These are phyloP conservation scores for Antennarius striatus DNA, from an alignment of 2,113 vertebrate species.

Conservation along the genomic window DNA sequence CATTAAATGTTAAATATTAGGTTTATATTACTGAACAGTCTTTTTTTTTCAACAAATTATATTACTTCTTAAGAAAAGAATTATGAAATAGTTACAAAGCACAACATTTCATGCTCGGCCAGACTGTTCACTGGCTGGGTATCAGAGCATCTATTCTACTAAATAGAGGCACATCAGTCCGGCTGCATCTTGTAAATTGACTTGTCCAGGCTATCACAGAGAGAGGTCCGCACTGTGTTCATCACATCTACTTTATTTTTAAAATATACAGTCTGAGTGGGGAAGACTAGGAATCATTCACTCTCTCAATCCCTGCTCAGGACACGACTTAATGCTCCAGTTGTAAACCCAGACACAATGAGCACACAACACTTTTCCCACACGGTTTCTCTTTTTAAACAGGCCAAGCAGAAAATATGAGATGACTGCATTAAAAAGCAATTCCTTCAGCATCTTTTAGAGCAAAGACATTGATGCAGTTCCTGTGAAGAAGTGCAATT, in stretches of 20 bases:
- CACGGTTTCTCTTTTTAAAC: constrained; percentile 23
- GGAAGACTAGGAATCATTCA: constrained; percentile 51
- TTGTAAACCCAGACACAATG: constrained; percentile 46
- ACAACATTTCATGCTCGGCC: background rate
- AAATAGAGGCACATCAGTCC: constrained; percentile 62
- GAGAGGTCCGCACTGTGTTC: constrained; percentile 3
- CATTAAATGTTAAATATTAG: too few relatives aligned
- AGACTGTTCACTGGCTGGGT: constrained; percentile 29
- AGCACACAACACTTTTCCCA: constrained; percentile 29
- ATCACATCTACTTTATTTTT: constrained; percentile 65
- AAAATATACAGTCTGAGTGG: constrained; percentile 44
- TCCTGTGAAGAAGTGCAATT: constrained; percentile 9
- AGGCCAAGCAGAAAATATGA: constrained; percentile 31
- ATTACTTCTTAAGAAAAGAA: too few relatives aligned
- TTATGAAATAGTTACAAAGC: too few relatives aligned
- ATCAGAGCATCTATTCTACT: constrained; percentile 30
- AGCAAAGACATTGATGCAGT: constrained; percentile 4
- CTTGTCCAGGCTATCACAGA: constrained; percentile 43
- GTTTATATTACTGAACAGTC: background rate
- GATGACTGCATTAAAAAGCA: constrained; percentile 3
- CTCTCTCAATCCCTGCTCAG: constrained; percentile 58
- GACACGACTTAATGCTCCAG: constrained; percentile 48
- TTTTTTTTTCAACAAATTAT: background rate
- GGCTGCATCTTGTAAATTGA: constrained; percentile 64
- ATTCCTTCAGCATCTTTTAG: background rate